Base-by-base conservation (phyloP, 2,113 vertebrate species). In the Bufo gargarizans region DNA sequence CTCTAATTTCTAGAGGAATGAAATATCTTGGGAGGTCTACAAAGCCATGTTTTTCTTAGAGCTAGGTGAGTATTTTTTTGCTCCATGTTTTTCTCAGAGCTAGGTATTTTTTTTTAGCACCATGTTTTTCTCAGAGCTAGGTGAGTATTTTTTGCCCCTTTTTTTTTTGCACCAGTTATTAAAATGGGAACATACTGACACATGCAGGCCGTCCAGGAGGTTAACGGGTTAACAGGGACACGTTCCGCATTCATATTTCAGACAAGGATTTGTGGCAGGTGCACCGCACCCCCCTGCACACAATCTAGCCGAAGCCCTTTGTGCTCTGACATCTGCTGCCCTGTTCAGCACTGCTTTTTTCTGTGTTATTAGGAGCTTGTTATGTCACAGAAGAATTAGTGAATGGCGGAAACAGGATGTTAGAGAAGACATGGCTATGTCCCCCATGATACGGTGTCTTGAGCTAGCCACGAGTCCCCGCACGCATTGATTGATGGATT, bases 251-350 rank as follows among this genome's bases (percentile, higher is more conserved):
- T 88, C 49, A 88, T 84, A 88, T 88, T 84, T 89, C 82, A 84
- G 71, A 84, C 59, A 43, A 53, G 74, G 82, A 84, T 84, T 89
- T 89, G 87, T 89, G 87, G 81, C 87, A 89, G 87, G 87, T 89
- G 87, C 87, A 69, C 7, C 77, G 87, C 45, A 83, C 71, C n/a
- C 80, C 86, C 71, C 58, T 83, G 80, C 87, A 76, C 87, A 82
- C 80, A 77, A 88, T 88, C 72, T 84, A 77, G 87, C 81, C 69
- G 81, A 67, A 88, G 87, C 72, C 87, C 87, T 88, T 88, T 88
- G 87, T 88, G 87, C 81, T 84, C 58, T 84, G 87, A 88, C 87
- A 88, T 88, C 87, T 88, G 87, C 81, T 88, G 87, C 81, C 87
- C 87, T 88, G 87, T 55, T 84, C 81, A 69, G 72, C 71, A 43